phyloP scores from a whole-genome alignment of 64 coral and sea anemone species.

The Montipora cactus region DNA sequence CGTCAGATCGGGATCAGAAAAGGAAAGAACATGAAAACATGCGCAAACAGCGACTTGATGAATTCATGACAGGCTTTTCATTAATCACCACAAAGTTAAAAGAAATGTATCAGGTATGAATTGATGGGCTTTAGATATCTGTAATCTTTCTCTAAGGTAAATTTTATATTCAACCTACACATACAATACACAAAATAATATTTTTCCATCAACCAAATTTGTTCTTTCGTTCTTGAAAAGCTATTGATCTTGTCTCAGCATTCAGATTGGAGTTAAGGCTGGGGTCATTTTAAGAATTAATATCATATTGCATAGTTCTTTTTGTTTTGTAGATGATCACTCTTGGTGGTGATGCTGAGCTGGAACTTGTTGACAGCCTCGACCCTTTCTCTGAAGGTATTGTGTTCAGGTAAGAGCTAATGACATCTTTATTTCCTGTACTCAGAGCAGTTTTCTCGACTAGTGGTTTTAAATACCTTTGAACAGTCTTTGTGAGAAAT shows the following conservation, averaged over 20 bases:
- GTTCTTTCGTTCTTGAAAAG: too few relatives aligned
- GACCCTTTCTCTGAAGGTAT: conserved; percentile 99
- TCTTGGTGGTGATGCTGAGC: conserved; percentile 95
- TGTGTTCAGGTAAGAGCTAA: conserved; percentile 79
- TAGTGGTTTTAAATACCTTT: too few relatives aligned
- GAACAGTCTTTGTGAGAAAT: too few relatives aligned
- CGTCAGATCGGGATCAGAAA: conserved; percentile 82
- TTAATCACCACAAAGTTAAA: conserved; percentile 96
- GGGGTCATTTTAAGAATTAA: too few relatives aligned
- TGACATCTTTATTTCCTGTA: not conserved
- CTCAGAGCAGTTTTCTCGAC: too few relatives aligned
- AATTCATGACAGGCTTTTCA: conserved; percentile 96
- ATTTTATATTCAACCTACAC: too few relatives aligned
- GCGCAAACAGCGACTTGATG: conserved; percentile 87
- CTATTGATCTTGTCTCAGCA: too few relatives aligned
- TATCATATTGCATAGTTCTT: not conserved
- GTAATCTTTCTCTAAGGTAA: too few relatives aligned
- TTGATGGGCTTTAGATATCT: not conserved
- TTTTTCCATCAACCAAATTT: too few relatives aligned
- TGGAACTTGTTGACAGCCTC: conserved; percentile 95
- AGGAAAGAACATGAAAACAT: conserved; percentile 87
- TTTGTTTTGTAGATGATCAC: conserved; percentile 88
- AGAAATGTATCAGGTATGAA: conserved; percentile 96
- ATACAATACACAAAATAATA: too few relatives aligned
- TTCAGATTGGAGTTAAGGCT: too few relatives aligned